Base-by-base conservation (phyloP, 2,113 vertebrate species). In the Xerus inauris region DNA sequence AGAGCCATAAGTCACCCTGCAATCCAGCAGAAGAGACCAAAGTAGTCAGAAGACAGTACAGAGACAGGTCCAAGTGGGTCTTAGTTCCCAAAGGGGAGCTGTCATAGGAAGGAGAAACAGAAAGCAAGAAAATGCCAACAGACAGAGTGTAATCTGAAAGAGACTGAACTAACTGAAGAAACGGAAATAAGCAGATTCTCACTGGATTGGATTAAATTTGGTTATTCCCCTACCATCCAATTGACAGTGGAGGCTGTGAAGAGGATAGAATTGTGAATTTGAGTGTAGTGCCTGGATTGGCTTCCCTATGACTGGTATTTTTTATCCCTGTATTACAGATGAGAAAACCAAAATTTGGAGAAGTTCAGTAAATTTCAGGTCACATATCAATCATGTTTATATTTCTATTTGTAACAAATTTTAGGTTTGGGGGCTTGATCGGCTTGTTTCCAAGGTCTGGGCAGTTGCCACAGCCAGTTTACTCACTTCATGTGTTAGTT, bases 381-480 rank as follows among this genome's bases (percentile, higher is more conserved):
- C 57, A 57, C 10, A 38, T 42, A 28, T 38, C 10, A 77, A 14
- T n/a, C 54, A 89, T 89, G 28, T 69, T 89, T 40, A n/a, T 79
- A 28, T 77, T 93, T 94, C 32, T 54, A 79, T 65, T 83, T 91
- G 42, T 92, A 89, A 71, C n/a, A 76, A 10, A 67, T 40, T 71
- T 89, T 49, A 89, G n/a, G 20, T 40, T 17, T 64, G 9, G 20
- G 17, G 24, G 5, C 10, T 35, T 28, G 7, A 24, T 82, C 32
- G 49, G 42, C 54, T 79, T 85, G 0, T 26, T 22, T 51, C 5
- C 7, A 83, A 81, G 12, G 62, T 47, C 42, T 42, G n/a, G 30
- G 40, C 35, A 54, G 32, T 83, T 35, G 4, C 20, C 9, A 20
- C 4, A 24, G 81, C 45, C n/a, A 42, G 12, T 93, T 35, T 32